A percentile compares a stretch with the other conserved stretches of the same genome.
These are phyloP conservation scores for Streptopelia turtur DNA, from an alignment of 2,797 vertebrate species.

Conservation along the genomic window DNA sequence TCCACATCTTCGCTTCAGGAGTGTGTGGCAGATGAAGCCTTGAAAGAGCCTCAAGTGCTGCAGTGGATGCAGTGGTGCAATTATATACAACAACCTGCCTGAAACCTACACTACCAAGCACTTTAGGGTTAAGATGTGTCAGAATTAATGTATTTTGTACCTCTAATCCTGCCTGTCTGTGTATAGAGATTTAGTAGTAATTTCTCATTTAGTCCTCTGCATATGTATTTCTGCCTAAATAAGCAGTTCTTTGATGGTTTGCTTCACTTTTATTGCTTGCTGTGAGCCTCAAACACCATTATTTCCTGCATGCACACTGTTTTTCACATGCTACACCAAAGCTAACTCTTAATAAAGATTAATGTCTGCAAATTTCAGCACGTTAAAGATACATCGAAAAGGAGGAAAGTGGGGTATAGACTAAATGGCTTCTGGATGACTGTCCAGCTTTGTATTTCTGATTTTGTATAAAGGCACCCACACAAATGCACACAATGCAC, in stretches of 20 bases:
- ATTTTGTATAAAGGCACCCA: not conserved
- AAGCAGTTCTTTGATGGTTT: not conserved
- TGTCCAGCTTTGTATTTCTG: not conserved
- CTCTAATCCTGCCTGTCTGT: not conserved
- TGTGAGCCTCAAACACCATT: not conserved
- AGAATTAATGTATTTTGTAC: not conserved
- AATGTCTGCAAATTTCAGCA: not conserved
- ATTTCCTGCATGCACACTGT: not conserved
- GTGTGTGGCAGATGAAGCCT: not conserved
- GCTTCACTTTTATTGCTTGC: not conserved
- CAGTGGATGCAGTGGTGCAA: not conserved
- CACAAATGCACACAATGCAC: not conserved
- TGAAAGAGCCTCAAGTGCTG: not conserved
- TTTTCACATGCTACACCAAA: not conserved
- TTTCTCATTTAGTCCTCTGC: not conserved
- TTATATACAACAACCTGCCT: not conserved
- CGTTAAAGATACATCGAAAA: not conserved
- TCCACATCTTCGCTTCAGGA: not conserved
- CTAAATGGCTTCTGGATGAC: not conserved
- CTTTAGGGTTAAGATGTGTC: not conserved
- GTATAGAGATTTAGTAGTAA: not conserved
- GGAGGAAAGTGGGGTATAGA: not conserved
- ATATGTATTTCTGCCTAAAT: not conserved
- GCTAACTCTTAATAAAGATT: not conserved
- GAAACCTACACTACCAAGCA: not conserved